A percentile compares a stretch with the other conserved stretches of the same genome.
phyloP scores from a whole-genome alignment of 2,888 invertebrate species.

The Erebia aethiops region DNA sequence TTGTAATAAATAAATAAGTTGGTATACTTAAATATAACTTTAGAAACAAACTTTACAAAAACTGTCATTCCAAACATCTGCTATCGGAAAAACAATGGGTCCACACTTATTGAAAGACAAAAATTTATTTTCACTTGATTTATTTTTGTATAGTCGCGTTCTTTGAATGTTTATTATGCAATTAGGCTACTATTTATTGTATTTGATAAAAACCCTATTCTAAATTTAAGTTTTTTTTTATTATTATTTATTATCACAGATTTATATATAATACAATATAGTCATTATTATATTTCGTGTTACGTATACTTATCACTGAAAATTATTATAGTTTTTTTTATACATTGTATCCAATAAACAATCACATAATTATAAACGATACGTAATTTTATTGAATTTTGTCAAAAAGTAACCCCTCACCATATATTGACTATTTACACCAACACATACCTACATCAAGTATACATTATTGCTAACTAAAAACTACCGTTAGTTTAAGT shows the following conservation, averaged over 20 bases:
- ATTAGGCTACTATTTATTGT: not conserved
- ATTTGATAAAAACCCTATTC: not conserved
- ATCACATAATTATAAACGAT: not conserved
- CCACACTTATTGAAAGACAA: not conserved
- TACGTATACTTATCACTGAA: not conserved
- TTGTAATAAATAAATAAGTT: not conserved
- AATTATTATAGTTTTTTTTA: not conserved
- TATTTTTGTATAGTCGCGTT: not conserved
- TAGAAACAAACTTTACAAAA: not conserved
- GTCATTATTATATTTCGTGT: not conserved
- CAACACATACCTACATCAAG: no score
- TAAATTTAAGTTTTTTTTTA: not conserved
- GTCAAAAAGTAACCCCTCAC: not conserved
- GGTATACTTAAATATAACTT: not conserved
- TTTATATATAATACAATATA: not conserved
- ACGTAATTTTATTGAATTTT: not conserved
- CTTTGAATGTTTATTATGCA: not conserved
- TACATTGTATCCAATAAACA: not conserved
- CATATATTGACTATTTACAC: no score
- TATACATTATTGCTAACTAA: no score
- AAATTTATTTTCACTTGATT: not conserved
- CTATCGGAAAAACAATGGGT: not conserved
- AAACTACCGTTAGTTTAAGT: no score
- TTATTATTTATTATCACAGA: slow-evolving; percentile 10
- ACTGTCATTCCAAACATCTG: slow-evolving; percentile 2